These are phyloP conservation scores for Drosophila bunnanda DNA, from an alignment of 2,888 invertebrate species.

Conservation along the genomic window DNA sequence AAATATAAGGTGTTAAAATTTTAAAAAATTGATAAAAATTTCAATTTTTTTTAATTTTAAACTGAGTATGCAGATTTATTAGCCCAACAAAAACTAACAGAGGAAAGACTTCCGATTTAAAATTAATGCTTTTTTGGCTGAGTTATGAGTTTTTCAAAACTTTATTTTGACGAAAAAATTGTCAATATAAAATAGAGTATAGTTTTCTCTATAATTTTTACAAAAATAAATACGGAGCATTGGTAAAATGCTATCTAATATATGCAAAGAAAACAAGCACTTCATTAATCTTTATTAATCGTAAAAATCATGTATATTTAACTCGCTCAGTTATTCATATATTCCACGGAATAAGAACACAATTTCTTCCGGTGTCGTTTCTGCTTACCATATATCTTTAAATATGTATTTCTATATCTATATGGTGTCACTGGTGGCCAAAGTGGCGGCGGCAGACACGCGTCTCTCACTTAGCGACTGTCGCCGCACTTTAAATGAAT, in stretches of 20 bases:
- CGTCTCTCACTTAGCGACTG: constrained; percentile 51
- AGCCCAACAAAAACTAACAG: too few species aligned
- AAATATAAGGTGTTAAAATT: too few species aligned
- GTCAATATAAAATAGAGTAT: too few species aligned
- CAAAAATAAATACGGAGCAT: not conserved
- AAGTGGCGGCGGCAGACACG: constrained; percentile 51
- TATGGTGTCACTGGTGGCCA: constrained; percentile 63
- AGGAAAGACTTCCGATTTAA: too few species aligned
- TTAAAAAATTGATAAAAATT: too few species aligned
- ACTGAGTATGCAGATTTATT: too few species aligned
- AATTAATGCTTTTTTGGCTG: too few species aligned
- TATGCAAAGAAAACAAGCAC: not conserved
- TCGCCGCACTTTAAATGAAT: constrained; percentile 50
- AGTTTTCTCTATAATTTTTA: too few species aligned
- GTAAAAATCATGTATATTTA: not conserved
- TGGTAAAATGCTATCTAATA: not conserved
- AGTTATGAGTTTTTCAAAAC: too few species aligned
- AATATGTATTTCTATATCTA: constrained; percentile 12
- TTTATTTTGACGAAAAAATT: too few species aligned
- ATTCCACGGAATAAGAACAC: not conserved
- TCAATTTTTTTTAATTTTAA: too few species aligned
- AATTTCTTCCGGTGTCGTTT: constrained; percentile 23
- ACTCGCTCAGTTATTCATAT: too few species aligned
- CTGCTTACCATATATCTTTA: constrained; percentile 15
- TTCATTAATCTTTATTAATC: not conserved